Percentiles rank a stretch among this genome's conserved stretches.
Conservation (phyloP, 2,113 vertebrate genomes). For the Cettia cetti region DNA sequence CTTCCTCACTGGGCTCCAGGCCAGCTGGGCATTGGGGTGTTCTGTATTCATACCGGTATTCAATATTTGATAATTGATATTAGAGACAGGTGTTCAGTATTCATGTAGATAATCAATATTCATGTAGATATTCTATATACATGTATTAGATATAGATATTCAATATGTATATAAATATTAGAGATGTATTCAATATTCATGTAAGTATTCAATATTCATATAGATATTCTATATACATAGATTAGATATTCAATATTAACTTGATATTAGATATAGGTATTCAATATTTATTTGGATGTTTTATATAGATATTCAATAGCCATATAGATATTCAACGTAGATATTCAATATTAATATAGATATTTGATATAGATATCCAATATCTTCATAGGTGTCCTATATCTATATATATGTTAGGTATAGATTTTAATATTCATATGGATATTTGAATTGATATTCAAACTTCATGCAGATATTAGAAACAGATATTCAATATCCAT, state of each 20-base stretch:
- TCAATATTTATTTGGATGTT: neutral
- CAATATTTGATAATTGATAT: too few relatives aligned
- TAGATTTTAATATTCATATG: neutral
- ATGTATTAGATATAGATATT: too few relatives aligned
- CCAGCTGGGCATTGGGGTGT: neutral
- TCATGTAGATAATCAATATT: neutral
- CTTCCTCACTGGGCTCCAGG: neutral
- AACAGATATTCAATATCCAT: neutral
- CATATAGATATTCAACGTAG: neutral
- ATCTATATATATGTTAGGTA: neutral
- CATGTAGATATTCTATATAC: neutral
- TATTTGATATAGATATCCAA: neutral
- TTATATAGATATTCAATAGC: neutral
- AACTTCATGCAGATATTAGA: neutral
- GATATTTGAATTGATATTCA: neutral
- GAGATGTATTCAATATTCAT: too few relatives aligned
- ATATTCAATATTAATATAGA: neutral
- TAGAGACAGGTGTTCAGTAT: neutral
- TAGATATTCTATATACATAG: neutral
- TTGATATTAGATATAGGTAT: neutral
- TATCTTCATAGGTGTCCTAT: neutral
- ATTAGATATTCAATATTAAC: neutral
- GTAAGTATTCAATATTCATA: neutral
- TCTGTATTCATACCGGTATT: neutral
- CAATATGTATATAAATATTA: too few relatives aligned